These are phyloP conservation scores for Garra rufa DNA, from an alignment of 2,113 vertebrate genomes.

Conservation along the genomic window DNA sequence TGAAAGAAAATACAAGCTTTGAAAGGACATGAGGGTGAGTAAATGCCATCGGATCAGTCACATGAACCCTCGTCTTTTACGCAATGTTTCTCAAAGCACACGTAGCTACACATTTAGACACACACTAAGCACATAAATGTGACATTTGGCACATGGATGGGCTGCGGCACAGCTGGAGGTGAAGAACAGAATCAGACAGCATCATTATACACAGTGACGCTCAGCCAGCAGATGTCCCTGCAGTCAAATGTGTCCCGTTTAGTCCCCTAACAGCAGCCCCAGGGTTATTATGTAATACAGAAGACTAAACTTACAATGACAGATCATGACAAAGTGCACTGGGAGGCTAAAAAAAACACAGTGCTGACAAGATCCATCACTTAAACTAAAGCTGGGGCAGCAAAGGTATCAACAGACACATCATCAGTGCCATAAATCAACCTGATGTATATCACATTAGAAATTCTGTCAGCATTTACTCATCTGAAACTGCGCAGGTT, in stretches of 20 bases:
- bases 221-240: constrained; percentile 57
- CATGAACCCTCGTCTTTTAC: neutral
- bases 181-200: neutral
- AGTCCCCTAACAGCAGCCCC: neutral
- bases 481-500: neutral
- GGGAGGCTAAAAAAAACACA: neutral
- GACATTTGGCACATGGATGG: neutral
- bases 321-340: constrained; percentile 7
- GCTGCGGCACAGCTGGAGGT: constrained; percentile 32
- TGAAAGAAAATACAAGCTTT: neutral
- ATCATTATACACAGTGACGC: neutral
- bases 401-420: neutral
- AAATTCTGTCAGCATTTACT: neutral
- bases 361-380: neutral
- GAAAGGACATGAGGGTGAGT: neutral
- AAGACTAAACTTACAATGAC: constrained; percentile 14
- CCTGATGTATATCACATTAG: too few relatives aligned
- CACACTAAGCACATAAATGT: constrained; percentile 42
- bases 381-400: neutral
- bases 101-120: constrained; percentile 42
- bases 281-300: neutral
- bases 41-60: neutral
- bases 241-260: neutral
- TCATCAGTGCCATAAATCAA: neutral
- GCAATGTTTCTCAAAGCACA: constrained; percentile 31